Evolutionary conservation across 2,888 invertebrate species (phyloP).

Genomic region (Branchinecta sandiegonensis): DNA sequence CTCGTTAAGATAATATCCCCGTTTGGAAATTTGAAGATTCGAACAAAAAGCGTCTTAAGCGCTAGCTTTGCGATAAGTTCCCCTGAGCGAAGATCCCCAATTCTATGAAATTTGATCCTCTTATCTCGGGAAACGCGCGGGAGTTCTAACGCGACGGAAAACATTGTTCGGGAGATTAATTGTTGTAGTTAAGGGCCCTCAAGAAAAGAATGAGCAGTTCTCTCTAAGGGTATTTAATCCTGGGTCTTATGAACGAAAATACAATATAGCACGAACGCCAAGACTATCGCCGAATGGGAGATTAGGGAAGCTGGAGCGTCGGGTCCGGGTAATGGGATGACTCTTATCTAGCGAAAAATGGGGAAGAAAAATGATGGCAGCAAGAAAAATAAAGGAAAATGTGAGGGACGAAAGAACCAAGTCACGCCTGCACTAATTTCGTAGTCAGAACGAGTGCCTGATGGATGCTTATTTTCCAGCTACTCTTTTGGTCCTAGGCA

Average conservation of each 20-base stretch:
- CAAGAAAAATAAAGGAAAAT: too few species aligned
- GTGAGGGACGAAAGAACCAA: too few species aligned
- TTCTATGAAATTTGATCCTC: slow-evolving; percentile 14
- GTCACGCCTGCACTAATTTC: too few species aligned
- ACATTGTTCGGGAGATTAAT: background rate
- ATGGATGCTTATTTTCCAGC: too few species aligned
- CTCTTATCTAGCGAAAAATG: too few species aligned
- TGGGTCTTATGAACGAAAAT: slow-evolving; percentile 8
- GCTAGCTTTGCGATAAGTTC: background rate
- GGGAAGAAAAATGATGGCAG: too few species aligned
- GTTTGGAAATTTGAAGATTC: background rate
- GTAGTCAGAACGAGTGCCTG: too few species aligned
- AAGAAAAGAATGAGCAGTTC: slow-evolving; percentile 12
- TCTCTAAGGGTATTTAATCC: background rate
- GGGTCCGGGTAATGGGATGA: too few species aligned
- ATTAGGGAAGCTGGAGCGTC: background rate
- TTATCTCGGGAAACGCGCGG: slow-evolving; percentile 5
- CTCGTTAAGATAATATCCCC: slow-evolving; percentile 13
- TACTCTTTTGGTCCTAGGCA: too few species aligned
- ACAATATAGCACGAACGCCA: slow-evolving; percentile 14
- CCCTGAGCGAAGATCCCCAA: background rate
- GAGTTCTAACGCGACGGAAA: slow-evolving; percentile 12
- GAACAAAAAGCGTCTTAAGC: slow-evolving; percentile 9
- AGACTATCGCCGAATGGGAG: background rate
- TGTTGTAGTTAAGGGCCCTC: background rate